Conservation (phyloP, 1,140 invertebrate species). For the Drosophila virilis region DNA sequence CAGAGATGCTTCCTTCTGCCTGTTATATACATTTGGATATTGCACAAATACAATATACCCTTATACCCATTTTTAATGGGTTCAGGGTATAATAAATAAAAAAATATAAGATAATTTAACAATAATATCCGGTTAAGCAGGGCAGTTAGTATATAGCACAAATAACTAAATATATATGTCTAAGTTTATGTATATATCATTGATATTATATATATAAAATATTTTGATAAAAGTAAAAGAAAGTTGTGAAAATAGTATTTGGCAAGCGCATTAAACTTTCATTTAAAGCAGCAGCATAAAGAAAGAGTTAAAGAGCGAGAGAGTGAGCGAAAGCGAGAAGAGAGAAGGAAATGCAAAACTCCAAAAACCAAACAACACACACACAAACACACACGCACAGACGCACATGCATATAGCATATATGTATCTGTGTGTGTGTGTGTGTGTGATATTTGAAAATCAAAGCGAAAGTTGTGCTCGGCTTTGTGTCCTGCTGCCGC, state of each 20-base stretch:
- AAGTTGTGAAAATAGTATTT: slow-evolving; percentile 81
- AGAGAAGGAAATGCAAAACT: slow-evolving; percentile 44
- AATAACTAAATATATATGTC: background rate
- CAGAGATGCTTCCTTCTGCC: no score
- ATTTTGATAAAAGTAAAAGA: slow-evolving; percentile 25
- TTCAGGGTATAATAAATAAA: no score
- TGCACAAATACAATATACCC: no score
- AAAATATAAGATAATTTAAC: slow-evolving; percentile 6
- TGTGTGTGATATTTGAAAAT: slow-evolving; percentile 69
- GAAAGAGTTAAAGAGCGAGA: background rate
- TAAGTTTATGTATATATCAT: slow-evolving; percentile 2
- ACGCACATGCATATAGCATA: background rate
- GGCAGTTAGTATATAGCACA: background rate
- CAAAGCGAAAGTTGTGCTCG: slow-evolving; percentile 79
- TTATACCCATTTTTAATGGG: no score
- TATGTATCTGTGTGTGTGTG: background rate
- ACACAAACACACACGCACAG: slow-evolving; percentile 13
- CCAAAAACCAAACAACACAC: slow-evolving; percentile 26
- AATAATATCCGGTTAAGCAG: background rate
- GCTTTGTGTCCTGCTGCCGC: slow-evolving; percentile 54
- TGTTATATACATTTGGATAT: no score
- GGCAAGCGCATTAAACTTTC: slow-evolving; percentile 84
- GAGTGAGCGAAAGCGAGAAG: no score
- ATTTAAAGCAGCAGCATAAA: slow-evolving; percentile 42
- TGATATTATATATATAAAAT: background rate